Conservation (phyloP, 2,888 invertebrate genomes). For the Agonopterix heracliana region DNA sequence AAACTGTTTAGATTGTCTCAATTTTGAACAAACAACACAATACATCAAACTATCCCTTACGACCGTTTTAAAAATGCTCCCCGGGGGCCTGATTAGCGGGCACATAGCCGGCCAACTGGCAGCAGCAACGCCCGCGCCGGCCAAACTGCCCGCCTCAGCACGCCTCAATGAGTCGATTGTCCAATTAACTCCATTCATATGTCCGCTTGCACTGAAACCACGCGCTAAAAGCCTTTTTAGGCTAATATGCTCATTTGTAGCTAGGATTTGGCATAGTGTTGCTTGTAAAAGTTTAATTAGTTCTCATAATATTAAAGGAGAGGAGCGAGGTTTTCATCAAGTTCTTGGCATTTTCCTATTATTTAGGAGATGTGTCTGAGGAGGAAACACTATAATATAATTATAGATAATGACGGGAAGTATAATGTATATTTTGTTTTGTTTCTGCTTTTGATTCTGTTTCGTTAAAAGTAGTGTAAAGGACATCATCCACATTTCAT, state of each 20-base stretch:
- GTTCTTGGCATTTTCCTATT: too few relatives aligned
- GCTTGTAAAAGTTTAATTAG: not conserved
- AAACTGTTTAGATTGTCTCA: too few relatives aligned
- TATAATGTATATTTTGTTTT: too few relatives aligned
- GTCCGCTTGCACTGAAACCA: conserved; percentile 37
- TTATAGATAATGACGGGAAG: too few relatives aligned
- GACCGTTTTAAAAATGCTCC: conserved; percentile 31
- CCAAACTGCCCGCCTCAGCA: conserved; percentile 57
- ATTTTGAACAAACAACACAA: too few relatives aligned
- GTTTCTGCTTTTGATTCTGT: too few relatives aligned
- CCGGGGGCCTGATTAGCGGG: conserved; percentile 48
- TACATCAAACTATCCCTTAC: not conserved
- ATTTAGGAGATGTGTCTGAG: too few relatives aligned
- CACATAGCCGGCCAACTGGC: conserved; percentile 59
- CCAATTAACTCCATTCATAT: conserved; percentile 72
- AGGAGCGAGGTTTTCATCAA: too few relatives aligned
- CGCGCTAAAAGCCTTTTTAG: conserved; percentile 44
- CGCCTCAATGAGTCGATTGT: conserved; percentile 62
- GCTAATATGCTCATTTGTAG: conserved; percentile 44
- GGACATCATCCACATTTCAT: too few relatives aligned
- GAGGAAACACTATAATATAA: too few relatives aligned
- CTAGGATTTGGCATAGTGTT: conserved; percentile 26
- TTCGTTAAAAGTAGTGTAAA: too few relatives aligned
- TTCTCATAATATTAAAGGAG: not conserved
- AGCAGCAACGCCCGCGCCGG: conserved; percentile 38